These are phyloP conservation scores for Eira barbara DNA, from an alignment of 2,113 vertebrate species.

Conservation along the genomic window DNA sequence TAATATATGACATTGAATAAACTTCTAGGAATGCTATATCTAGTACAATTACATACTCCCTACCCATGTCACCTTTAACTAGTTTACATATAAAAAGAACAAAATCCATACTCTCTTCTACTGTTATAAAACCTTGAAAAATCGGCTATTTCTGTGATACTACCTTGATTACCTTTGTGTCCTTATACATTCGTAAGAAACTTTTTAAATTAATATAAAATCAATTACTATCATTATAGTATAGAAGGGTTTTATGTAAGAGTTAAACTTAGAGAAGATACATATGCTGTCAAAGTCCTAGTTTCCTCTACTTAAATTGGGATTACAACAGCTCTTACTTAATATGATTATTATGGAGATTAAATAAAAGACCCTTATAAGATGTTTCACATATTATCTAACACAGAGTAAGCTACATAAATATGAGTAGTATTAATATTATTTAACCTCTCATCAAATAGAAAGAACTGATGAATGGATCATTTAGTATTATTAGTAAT, in stretches of 20 bases:
- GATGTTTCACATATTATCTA: neutral
- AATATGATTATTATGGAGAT: neutral
- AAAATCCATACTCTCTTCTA: neutral
- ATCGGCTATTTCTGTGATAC: neutral
- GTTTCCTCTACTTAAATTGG: neutral
- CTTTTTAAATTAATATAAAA: neutral
- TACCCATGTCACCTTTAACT: neutral
- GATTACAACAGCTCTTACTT: neutral
- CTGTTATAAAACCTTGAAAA: neutral
- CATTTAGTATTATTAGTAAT: neutral
- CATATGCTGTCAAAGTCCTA: neutral
- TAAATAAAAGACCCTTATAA: neutral
- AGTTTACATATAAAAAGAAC: neutral
- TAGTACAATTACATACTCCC: neutral
- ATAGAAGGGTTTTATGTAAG: neutral
- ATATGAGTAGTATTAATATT: neutral
- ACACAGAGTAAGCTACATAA: neutral
- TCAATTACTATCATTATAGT: neutral
- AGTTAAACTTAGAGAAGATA: neutral
- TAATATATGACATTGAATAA: neutral
- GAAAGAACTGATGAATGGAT: neutral
- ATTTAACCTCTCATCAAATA: neutral
- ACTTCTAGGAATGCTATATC: neutral
- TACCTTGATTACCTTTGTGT: neutral
- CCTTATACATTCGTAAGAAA: neutral